Base-by-base conservation (phyloP, 2,797 vertebrate species). In the Delichon dasypus region DNA sequence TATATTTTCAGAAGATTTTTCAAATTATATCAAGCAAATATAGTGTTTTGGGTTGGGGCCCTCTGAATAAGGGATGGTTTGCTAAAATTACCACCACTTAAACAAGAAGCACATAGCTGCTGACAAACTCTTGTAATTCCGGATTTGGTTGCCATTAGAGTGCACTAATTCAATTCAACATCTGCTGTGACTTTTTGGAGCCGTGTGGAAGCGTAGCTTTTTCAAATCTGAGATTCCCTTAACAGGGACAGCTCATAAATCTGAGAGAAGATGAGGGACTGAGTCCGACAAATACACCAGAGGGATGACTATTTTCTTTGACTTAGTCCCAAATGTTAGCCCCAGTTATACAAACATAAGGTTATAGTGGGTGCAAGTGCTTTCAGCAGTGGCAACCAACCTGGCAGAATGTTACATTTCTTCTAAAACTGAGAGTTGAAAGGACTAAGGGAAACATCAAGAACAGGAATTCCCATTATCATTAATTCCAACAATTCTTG, bases 11-110 rank as follows among this genome's bases (percentile, higher is more conserved):
- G 57, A 81, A 85, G 70, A 25, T 80, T 87, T 87, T 96, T 71
- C n/a, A 91, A 88, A 82, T 94, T 80, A 65, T 9, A 67, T 34
- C 79, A 94, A 86, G 83, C n/a, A 90, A 80, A 90, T 81, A 26
- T 7, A 66, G 62, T 30, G 22, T 58, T 95, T 76, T 2, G 22
- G 61, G 64, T 36, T n/a, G 44, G 25, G 12, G 38, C 15, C 4
- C 44, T 90, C 54, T 50, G 42, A 68, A 47, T 14, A 70, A 45
- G 42, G 34, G 75, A 57, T 13, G 7, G 13, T 67, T 81, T 82
- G 32, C 53, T 77, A 74, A 79, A 88, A 86, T 67, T 74, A 87
- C 61, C 53, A 62, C 16, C 42, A n/a, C 55, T 86, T 42, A 65
- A 34, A 73, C 30, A 36, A 44, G 38, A 45, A 75, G 12, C 34